Evolutionary conservation across 2,113 vertebrate species (phyloP), one percentile per base, ranked within the genome.

Genomic region (Oxygymnocypris stewartii): DNA sequence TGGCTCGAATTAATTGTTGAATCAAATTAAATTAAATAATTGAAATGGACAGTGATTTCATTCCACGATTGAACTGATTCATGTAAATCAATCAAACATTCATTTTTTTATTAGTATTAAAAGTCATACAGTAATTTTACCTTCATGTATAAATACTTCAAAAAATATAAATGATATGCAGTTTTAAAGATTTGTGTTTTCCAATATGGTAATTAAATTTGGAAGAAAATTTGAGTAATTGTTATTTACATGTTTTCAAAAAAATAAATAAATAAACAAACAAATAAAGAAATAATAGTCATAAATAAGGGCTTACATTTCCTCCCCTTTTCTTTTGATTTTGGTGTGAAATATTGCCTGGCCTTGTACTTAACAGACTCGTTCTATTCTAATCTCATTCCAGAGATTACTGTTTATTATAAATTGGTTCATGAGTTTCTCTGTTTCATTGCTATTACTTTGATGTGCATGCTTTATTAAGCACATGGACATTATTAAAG

Each of bases 381-480:
- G 0, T 37, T 71, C 67, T 37, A 10, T 40, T 71, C 51, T 54
- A 54, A 18, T 54, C 16, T 49, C 47, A 13, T 44, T 44, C 42
- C 10, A 44, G 44, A 47, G 14, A 35, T 35, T 35, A 16, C 13
- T 37, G 67, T 71, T 16, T 18, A 20, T 40, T 73, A 73, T 73
- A 40, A 73, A 71, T 71, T 0, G 10, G 3, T 71, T 71, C 67
- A 71, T 23, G 8, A 20, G 31, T 37, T 73, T 73, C 8, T 40
- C 69, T 73, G 18, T 73, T 40, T 23, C 37, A 42, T 42, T 73
- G 37, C 69, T 23, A 42, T 73, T 40, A 42, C 20, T 0, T 42
- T 73, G 67, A 10, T 71, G 69, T 73, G 69, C 69, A 73, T 73
- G 69, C 37, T n/a, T 73, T 73, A 73, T 69, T 42, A 73, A 73